Evolutionary conservation across 2,113 vertebrate species (phyloP).

Genomic region (Fregata magnificens): DNA sequence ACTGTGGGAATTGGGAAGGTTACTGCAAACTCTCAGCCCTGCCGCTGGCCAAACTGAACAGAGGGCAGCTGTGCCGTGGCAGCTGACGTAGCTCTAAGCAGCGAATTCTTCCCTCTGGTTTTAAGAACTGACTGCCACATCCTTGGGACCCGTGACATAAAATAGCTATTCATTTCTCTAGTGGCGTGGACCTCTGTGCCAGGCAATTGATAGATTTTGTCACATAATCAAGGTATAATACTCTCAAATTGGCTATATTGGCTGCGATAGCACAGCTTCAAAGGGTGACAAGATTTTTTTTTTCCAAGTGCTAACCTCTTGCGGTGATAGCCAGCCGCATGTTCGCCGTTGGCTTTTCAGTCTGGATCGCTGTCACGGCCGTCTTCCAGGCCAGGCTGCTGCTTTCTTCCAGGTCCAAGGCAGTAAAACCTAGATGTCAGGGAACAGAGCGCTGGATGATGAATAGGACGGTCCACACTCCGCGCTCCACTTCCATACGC

Average conservation of each 20-base stretch:
- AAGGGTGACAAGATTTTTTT: neutral
- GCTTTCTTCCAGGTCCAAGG: neutral
- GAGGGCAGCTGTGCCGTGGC: neutral
- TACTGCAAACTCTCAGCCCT: neutral
- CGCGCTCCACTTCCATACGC: neutral
- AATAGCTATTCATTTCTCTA: neutral
- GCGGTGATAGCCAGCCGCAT: rapidly evolving
- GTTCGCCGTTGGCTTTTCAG: rapidly evolving
- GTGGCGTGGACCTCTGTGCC: neutral
- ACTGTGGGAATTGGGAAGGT: neutral
- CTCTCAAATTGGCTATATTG: neutral
- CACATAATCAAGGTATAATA: neutral
- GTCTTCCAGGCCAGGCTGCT: neutral
- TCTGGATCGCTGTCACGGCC: neutral
- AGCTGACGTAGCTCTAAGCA: neutral
- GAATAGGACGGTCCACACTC: neutral
- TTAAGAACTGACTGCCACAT: neutral
- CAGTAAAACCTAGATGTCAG: neutral
- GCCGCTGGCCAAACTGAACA: rapidly evolving
- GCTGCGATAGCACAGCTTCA: neutral
- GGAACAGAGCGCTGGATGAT: rapidly evolving
- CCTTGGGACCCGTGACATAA: neutral
- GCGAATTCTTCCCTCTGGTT: neutral
- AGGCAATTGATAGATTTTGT: neutral
- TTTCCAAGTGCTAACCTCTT: neutral